phyloP scores from a whole-genome alignment of 1,140 invertebrate genomes.

The Drosophila nasuta region DNA sequence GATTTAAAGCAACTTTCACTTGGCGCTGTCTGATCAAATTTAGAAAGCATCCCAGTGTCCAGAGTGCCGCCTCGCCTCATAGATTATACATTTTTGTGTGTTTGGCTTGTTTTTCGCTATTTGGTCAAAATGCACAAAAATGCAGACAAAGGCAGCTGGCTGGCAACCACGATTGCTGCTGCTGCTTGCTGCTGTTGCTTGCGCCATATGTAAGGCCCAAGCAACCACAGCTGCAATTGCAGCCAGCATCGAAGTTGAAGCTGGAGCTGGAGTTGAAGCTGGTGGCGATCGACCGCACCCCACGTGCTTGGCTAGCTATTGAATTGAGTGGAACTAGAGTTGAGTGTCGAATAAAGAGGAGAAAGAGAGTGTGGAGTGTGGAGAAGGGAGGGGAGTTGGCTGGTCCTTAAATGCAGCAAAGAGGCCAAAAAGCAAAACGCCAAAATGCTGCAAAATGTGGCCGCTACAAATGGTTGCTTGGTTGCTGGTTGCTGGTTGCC shows the following conservation, averaged over 20 bases:
- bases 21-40: constrained; percentile 34
- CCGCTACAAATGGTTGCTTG: constrained; percentile 57
- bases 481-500: constrained; percentile 50
- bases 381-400: constrained; percentile 8
- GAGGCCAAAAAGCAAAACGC: constrained; percentile 27
- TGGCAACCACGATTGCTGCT: constrained; percentile 3
- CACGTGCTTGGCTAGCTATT: constrained; percentile 60
- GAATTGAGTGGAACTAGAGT: constrained; percentile 22
- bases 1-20: constrained; percentile 51
- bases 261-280: not conserved
- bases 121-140: constrained; percentile 50
- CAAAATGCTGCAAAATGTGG: constrained; percentile 62
- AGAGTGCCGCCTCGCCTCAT: constrained; percentile 42
- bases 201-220: constrained; percentile 60
- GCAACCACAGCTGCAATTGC: constrained; percentile 41
- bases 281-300: constrained; percentile 68
- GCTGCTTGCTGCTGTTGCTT: constrained; percentile 23
- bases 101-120: constrained; percentile 44
- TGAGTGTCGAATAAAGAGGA: not conserved
- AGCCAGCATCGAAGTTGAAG: not conserved
- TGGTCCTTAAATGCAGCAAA: constrained; percentile 61
- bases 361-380: not conserved
- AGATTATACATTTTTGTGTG: constrained; percentile 55
- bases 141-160: constrained; percentile 14
- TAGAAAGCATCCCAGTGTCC: constrained; percentile 65